Conservation (phyloP, 2,113 vertebrate genomes). For the Pangasianodon gigas region DNA sequence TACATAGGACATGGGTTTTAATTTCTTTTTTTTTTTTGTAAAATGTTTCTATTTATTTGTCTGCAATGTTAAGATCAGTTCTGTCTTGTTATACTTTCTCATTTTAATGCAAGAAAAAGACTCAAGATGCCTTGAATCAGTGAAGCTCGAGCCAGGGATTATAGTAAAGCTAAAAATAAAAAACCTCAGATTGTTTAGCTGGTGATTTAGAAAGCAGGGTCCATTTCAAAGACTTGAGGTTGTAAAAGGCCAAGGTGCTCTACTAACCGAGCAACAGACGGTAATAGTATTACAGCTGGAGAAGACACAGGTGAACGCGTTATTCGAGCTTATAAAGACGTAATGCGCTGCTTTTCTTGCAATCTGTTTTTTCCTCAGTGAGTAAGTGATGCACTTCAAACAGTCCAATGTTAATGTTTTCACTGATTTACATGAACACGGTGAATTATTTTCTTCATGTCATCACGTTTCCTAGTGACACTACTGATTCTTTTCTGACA, state of each 20-base stretch:
- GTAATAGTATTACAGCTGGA: not conserved
- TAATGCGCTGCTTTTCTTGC: not conserved
- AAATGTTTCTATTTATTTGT: constrained; percentile 61
- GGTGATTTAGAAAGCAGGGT: not conserved
- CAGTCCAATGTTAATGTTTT: not conserved
- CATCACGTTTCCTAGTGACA: constrained; percentile 7
- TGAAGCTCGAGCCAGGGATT: not conserved
- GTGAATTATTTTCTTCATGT: not conserved
- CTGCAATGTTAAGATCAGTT: constrained; percentile 50
- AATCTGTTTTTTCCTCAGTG: not conserved
- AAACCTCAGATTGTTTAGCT: not conserved
- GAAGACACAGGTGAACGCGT: not conserved
- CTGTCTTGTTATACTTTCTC: constrained; percentile 4
- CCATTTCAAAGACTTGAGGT: constrained; percentile 1
- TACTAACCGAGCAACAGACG: not conserved
- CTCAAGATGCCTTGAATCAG: not conserved
- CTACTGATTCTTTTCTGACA: constrained; percentile 46
- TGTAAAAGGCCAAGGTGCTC: not conserved
- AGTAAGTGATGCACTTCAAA: not conserved
- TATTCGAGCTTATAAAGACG: not conserved
- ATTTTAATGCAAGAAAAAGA: constrained; percentile 22
- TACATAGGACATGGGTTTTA: constrained; percentile 56
- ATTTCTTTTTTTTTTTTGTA: constrained; percentile 37
- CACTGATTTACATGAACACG: not conserved
- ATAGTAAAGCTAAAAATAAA: not conserved